phyloP scores from a whole-genome alignment of 2,113 vertebrate genomes.

The Dasypus novemcinctus region DNA sequence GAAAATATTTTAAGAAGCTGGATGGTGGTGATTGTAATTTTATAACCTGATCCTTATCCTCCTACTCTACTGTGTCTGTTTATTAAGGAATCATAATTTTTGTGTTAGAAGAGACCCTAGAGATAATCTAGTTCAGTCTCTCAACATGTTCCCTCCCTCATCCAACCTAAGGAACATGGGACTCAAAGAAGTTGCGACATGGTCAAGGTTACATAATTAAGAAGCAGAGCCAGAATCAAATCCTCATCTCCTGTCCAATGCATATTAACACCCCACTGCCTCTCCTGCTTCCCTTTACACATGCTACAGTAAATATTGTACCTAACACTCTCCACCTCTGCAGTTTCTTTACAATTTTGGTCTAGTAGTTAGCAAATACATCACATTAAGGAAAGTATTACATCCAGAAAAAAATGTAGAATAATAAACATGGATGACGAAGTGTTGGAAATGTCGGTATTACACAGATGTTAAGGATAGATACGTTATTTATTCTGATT shows the following conservation, averaged over 20 bases:
- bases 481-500: slow-evolving; percentile 63
- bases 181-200: background rate
- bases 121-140: background rate
- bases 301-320: slow-evolving; percentile 49
- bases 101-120: slow-evolving; percentile 25
- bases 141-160: background rate
- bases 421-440: slow-evolving; percentile 29
- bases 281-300: slow-evolving; percentile 30
- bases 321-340: slow-evolving; percentile 34
- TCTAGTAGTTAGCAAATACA: slow-evolving; percentile 46
- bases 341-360: slow-evolving; percentile 50
- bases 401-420: slow-evolving; percentile 65
- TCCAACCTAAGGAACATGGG: slow-evolving; percentile 50
- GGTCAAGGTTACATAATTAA: background rate
- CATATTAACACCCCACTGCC: background rate
- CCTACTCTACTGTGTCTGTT: slow-evolving; percentile 51
- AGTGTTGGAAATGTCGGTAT: slow-evolving; percentile 58
- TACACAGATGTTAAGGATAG: slow-evolving; percentile 38
- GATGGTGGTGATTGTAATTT: slow-evolving; percentile 12
- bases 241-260: background rate
- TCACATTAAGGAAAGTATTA: slow-evolving; percentile 59
- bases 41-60: slow-evolving; percentile 49
- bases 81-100: slow-evolving; percentile 32
- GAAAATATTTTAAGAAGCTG: slow-evolving; percentile 19
- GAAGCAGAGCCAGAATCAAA: slow-evolving; percentile 64